Conservation (phyloP, 2,888 invertebrate species). For the Drosophila yooni region DNA sequence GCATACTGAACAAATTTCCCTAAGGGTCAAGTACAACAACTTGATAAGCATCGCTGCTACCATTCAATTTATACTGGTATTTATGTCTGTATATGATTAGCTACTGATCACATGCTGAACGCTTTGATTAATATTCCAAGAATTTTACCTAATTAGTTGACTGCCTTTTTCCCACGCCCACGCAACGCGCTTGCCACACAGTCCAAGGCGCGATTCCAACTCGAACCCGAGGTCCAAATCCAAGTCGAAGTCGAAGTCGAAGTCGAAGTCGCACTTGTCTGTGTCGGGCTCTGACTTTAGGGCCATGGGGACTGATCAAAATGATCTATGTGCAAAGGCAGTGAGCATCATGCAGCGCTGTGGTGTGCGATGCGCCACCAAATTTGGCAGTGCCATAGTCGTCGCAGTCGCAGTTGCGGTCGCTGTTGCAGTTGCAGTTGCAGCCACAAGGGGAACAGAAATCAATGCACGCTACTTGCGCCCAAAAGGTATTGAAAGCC, state of each 20-base stretch:
- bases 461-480: conserved; percentile 73
- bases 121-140: conserved; percentile 3
- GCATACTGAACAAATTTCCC: not conserved
- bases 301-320: conserved; percentile 51
- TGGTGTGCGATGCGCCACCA: conserved; percentile 50
- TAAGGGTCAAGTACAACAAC: not conserved
- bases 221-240: not conserved
- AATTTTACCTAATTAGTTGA: conserved; percentile 63
- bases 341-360: conserved; percentile 45
- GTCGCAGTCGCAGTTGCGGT: not conserved
- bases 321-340: conserved; percentile 65
- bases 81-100: not conserved
- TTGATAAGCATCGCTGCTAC: not conserved
- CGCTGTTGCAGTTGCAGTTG: conserved; percentile 12
- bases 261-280: conserved; percentile 58
- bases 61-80: not conserved
- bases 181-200: conserved; percentile 44
- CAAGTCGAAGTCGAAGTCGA: not conserved
- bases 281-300: conserved; percentile 10
- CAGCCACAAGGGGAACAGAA: conserved; percentile 53
- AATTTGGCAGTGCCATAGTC: conserved; percentile 61
- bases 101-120: conserved; percentile 1
- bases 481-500: conserved; percentile 57
- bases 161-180: conserved; percentile 73
- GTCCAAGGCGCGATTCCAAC: not conserved